Base-by-base conservation (phyloP, 2,113 vertebrate genomes). In the Sebastes schlegelii region DNA sequence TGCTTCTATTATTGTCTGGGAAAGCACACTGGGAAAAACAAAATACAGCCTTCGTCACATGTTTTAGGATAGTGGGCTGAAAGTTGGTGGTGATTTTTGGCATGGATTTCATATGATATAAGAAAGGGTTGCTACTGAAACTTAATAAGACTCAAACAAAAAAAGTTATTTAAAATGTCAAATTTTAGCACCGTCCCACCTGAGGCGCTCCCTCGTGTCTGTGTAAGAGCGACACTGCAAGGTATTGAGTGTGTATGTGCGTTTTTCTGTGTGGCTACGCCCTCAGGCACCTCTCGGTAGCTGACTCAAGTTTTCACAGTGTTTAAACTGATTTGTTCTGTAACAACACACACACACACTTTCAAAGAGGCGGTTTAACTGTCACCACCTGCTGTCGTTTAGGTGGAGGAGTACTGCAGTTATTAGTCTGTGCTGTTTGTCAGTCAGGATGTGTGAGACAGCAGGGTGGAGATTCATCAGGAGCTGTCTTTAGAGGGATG, bases 361-460 rank as follows among this genome's bases (percentile, higher is more conserved):
- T 13, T 10, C 19, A 73, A 46, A 26, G 55, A 63, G 72, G 66
- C 6, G 16, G 34, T 82, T 79, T 40, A 75, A 64, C 60, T 68
- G 19, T 86, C 83, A 86, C 76, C 84, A 74, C 64, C 79, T 64
- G 74, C 62, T 81, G 76, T 84, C 21, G 65, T 42, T 57, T 72
- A 17, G 51, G 65, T 76, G 67, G 46, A 62, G 4, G 8, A 79
- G 48, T 5, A 1, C 85, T 9, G 76, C 78, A 52, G 46, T 10
- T 60, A 8, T 54, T 6, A 49, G 21, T 16, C 7, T 9, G 63
- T 40, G 49, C 66, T 55, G 69, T 52, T 54, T 48, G 46, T 45
- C 57, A 6, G 61, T 76, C 67, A 62, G 81, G 57, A 82, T 86
- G 76, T n/a, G 77, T 77, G 65, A 65, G 70, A 72, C 74, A 61